These are phyloP conservation scores for Habrosyne pyritoides DNA, from an alignment of 2,888 invertebrate species.

Conservation along the genomic window DNA sequence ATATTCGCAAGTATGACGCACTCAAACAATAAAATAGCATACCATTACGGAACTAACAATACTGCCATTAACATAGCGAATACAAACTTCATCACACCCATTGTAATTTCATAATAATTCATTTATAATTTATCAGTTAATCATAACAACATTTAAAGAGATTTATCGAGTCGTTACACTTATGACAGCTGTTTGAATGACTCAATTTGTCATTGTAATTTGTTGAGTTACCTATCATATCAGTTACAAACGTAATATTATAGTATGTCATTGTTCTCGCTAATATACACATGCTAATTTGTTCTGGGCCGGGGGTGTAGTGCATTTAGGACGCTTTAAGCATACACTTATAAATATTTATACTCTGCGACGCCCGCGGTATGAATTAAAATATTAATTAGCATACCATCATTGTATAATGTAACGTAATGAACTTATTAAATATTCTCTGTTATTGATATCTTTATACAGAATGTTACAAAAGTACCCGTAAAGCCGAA, in stretches of 20 bases:
- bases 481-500: no score
- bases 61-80: not conserved
- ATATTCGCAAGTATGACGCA: not conserved
- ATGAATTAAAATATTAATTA: slow-evolving; percentile 44
- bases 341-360: slow-evolving; percentile 65
- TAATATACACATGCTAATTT: slow-evolving; percentile 52
- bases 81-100: slow-evolving; percentile 16
- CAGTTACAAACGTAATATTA: slow-evolving; percentile 43
- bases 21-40: not conserved
- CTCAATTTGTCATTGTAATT: slow-evolving; percentile 57
- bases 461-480: no score
- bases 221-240: slow-evolving; percentile 32
- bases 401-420: slow-evolving; percentile 41
- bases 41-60: not conserved
- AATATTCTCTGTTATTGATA: slow-evolving; percentile 16
- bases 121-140: slow-evolving; percentile 21
- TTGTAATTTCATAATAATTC: slow-evolving; percentile 27
- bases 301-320: slow-evolving; percentile 48
- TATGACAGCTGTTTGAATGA: slow-evolving; percentile 43
- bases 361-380: slow-evolving; percentile 36
- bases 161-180: slow-evolving; percentile 43
- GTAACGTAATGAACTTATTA: slow-evolving; percentile 24
- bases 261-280: slow-evolving; percentile 55
- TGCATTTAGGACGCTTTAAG: slow-evolving; percentile 63
- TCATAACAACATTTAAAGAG: slow-evolving; percentile 18